Evolutionary conservation across 2,113 vertebrate species (phyloP), one percentile per base, ranked within the genome.

Genomic region (Spermophilus dauricus): DNA sequence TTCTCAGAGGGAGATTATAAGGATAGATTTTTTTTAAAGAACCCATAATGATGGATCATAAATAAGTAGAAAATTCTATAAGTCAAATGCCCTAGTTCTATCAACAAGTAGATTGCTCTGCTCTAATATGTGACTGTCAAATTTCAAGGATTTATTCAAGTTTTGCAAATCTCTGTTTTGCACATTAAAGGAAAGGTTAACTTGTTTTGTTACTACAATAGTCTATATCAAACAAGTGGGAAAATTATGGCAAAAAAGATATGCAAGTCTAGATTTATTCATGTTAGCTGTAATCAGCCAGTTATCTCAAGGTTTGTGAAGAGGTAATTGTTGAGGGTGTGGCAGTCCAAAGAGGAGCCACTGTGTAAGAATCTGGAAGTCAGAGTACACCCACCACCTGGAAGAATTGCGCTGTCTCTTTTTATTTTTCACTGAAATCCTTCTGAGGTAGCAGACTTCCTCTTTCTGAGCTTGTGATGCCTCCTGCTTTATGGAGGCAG

Each of bases 251-350:
- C 24, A 63, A 84, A 67, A 1, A 2, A n/a, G 17, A 42, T 42
- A 26, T 18, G 4, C 11, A 9, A 48, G 3, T 30, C 13, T 45
- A 24, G 42, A 20, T 39, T 63, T 65, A 51, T 18, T 56, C 28
- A 18, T 32, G 28, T 53, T 70, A 65, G 12, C 11, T 14, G 5
- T 24, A 2, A 6, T 34, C 32, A 37, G 18, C 18, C 12, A 4
- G n/a, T 53, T 22, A 65, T n/a, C 65, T 34, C n/a, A 14, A 91
- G 11, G 51, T 32, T 8, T 77, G 45, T 58, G 39, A 51, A 82
- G 30, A 16, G 51, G 32, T 8, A 8, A 26, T 28, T 4, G 0
- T 39, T 16, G 17, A 0, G 26, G 7, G 1, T 12, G n/a, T 12
- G 5, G 22, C 6, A n/a, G 51, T 69, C 20, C n/a, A 63, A 5